Evolutionary conservation across 2,113 vertebrate species (phyloP), one percentile per base, ranked within the genome.

Genomic region (Tachysurus vachellii): DNA sequence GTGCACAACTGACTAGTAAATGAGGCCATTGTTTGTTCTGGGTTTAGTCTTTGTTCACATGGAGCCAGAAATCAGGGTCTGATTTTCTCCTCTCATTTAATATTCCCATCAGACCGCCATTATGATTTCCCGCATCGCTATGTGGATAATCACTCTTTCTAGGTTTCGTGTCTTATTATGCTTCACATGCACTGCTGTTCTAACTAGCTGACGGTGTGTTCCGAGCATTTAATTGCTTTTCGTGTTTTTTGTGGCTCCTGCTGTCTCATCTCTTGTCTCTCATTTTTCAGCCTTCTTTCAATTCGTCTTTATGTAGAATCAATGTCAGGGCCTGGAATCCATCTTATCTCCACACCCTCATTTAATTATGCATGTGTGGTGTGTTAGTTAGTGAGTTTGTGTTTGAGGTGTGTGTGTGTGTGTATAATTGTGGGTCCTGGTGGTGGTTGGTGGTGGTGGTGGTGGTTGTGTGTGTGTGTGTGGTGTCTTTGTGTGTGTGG

Each of bases 311-410:
- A 77, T 83, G 85, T 75, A 83, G 83, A 83, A 87, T 84, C 81
- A 87, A 73, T 89, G 86, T 79, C 71, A 59, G 80, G 80, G 81
- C 83, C 68, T 81, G 73, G 44, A 82, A 85, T 59, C 26, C 47
- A 73, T 86, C 80, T 56, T 80, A 83, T 88, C 86, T 87, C 79
- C 76, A 88, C 62, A 75, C 80, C 59, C 62, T 70, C 86, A n/a
- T 79, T 89, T 89, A 89, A 89, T 89, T 87, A 89, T 85, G 77
- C 61, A 87, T 59, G 77, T 42, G 76, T 16, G 5, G 16, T 5
- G 14, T 7, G 31, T 16, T 12, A 17, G n/a, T 19, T 14, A 2
- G 70, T 71, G 68, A 2, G 54, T 53, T 36, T 75, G 80, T 86
- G 71, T 82, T 70, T 79, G 71, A 36, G 44, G 53, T 57, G 28